These are phyloP conservation scores for Campoletis sonorensis DNA, from an alignment of 1,140 invertebrate species.

Conservation along the genomic window DNA sequence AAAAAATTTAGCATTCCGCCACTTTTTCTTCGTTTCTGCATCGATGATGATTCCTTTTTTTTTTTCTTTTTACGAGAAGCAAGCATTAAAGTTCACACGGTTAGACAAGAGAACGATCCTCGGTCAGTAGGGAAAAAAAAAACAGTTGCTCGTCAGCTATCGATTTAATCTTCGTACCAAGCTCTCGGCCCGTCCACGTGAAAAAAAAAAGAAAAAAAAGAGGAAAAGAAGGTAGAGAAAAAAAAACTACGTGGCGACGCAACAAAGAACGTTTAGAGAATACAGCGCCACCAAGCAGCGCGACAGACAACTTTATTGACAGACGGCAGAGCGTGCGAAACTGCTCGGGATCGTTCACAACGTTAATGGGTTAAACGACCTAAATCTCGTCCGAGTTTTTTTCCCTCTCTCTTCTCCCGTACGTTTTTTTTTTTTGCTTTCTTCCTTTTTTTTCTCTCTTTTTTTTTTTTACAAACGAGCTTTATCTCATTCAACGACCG, in stretches of 20 bases:
- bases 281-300: neutral
- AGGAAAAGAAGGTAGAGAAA: neutral
- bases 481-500: constrained; percentile 10
- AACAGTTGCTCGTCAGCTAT: neutral
- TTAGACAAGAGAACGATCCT: neutral
- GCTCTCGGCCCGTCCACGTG: neutral
- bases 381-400: neutral
- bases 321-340: neutral
- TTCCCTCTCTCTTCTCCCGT: no score
- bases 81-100: neutral
- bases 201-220: no score
- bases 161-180: neutral
- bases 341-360: neutral
- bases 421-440: no score
- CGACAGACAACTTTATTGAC: constrained; percentile 21
- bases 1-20: neutral
- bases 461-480: constrained; percentile 2
- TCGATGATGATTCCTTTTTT: neutral
- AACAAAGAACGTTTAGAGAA: constrained; percentile 1
- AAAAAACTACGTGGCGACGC: neutral
- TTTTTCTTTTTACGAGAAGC: neutral
- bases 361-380: constrained; percentile 15
- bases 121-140: neutral
- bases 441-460: no score
- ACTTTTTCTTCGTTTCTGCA: neutral